phyloP scores from a whole-genome alignment of 2,797 vertebrate species.

The Falco concolor region DNA sequence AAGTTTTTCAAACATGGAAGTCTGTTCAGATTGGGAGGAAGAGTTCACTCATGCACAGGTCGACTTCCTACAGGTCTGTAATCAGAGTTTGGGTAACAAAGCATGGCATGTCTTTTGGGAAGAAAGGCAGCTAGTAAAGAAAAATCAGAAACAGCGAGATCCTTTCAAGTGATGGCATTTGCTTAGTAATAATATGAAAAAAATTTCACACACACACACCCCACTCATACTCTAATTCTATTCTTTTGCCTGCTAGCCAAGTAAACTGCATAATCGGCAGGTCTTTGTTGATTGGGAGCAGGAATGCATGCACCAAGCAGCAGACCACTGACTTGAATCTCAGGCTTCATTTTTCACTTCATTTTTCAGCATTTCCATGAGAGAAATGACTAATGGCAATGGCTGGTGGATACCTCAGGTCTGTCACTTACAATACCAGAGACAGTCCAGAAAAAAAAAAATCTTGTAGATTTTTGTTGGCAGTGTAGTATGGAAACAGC shows the following conservation, averaged over 20 bases:
- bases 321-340: background rate
- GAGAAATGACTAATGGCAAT: background rate
- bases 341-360: background rate
- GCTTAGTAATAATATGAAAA: background rate
- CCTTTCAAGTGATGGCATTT: background rate
- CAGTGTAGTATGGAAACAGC: background rate
- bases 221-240: background rate
- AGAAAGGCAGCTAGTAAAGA: background rate
- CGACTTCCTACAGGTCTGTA: background rate
- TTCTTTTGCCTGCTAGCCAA: background rate
- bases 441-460: background rate
- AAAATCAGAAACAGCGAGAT: background rate
- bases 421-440: background rate
- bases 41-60: background rate
- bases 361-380: background rate
- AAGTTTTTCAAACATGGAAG: background rate
- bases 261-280: background rate
- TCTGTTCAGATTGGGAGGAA: background rate
- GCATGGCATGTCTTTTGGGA: background rate
- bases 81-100: background rate
- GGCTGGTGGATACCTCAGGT: background rate
- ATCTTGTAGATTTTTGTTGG: background rate
- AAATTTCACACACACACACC: accelerated
- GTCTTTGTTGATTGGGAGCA: background rate
- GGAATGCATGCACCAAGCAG: background rate